Base-by-base conservation (phyloP, 2,888 invertebrate species). In the Campoletis raptor region DNA sequence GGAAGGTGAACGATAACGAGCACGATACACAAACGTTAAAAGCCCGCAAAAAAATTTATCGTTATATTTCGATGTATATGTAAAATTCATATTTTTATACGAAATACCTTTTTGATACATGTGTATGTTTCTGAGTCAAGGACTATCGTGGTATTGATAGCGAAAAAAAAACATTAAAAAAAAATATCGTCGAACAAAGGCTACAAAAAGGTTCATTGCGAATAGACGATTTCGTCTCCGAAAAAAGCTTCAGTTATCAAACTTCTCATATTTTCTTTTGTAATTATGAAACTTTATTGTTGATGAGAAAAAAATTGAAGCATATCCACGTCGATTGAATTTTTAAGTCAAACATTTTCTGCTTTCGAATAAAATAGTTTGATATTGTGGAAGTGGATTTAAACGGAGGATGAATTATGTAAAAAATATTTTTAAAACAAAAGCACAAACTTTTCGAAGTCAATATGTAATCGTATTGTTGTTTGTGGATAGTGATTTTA, bases 1-100 rank as follows among this genome's bases (percentile, higher is more conserved):
- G 81, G 85, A 85, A 86, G 81, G 77, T 85, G 69, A 79, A 67
- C 80, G 83, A 85, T 84, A 83, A 84, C 66, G 40, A 30, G 54
- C 48, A 9, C 30, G 77, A 66, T 61, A 61, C 36, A 72, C 48
- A 52, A 6, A 42, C 52, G 12, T 42, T 61, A 36, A 42, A 40
- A 73, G 40, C 48, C 45, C 12, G 48, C 36, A 64, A 37, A 37
- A 67, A 37, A 67, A 54, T 77, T 48, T 52, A 15, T 24, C 21
- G 21, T n/a, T 52, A 37, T 48, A 9, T n/a, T 40, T 66, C 52
- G 21, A 40, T 21, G 36, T 37, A 10, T 36, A 48, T 30, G 24
- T 12, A 52, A 52, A 30, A 61, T 30, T 61, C 24, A 10, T 57
- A 57, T 12, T 12, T 2, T 0, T 54, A 54, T 21, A 9, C 21